Evolutionary conservation across 2,888 invertebrate species (phyloP), one percentile per base, ranked within the genome.

Genomic region (Mesopsocus fuscifrons): DNA sequence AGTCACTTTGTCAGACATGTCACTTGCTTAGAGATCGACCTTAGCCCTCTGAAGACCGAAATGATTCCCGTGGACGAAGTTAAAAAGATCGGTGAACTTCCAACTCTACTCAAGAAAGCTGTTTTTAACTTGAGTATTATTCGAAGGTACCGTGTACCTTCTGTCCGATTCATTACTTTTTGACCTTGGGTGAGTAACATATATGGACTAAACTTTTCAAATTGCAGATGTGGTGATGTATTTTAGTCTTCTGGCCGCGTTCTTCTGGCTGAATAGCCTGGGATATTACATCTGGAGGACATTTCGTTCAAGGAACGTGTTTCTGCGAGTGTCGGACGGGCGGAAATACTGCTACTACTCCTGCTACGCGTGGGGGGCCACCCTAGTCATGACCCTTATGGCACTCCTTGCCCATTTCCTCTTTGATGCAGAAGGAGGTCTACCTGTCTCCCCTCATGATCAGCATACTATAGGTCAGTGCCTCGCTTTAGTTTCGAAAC

Each of bases 261-360:
- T 84, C 60, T 83, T 85, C 55, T 87, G 87, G 87, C 62, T 87
- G 2, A 85, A 81, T 51, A 81, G 82, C 55, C 69, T 83, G 48
- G 85, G 84, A 41, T 87, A 81, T 57, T 85, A 85, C 57, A 78
- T 85, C 48, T 87, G 85, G 85, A 82, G 77, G 57, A 85, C 83
- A 1, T 85, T 87, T 56, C 77, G 83, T 53, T 84, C 85, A 3
- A 67, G 83, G 38, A 85, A 85, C 58, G 83, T 87, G 3, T 87
- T 84, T 53, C 61, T 87, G 3, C 67, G 85, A 44, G 81, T 84
- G 44, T 85, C 85, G 1, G 85, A 87, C 59, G 81, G 82, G 0
- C 71, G 77, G 46, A 85, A 85, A 61, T 87, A 85, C 57, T 85
- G 84, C 55, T 85, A 84, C 55, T 87, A 87, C 56, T 84, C 85